These are phyloP conservation scores for Silurus asotus DNA, from an alignment of 2,113 vertebrate species.

Conservation along the genomic window DNA sequence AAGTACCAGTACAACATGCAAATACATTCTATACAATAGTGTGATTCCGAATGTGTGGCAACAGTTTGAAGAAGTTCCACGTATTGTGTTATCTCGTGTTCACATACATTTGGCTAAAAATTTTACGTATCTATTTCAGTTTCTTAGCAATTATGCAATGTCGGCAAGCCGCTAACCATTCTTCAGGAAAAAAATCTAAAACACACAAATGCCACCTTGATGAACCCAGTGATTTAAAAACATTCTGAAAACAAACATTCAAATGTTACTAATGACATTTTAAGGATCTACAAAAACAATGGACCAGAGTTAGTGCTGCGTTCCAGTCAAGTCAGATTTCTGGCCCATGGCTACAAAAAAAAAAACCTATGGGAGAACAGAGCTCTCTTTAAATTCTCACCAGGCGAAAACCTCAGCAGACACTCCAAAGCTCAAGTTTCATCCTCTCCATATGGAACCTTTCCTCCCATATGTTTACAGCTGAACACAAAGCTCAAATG, in stretches of 20 bases:
- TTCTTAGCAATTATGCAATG: neutral
- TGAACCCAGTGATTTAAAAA: neutral
- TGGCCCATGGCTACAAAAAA: neutral
- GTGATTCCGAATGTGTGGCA: neutral
- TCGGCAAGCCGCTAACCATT: neutral
- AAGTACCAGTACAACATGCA: neutral
- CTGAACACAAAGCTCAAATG: neutral
- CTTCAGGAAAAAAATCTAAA: neutral
- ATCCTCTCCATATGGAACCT: neutral
- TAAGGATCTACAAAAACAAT: conserved; percentile 11
- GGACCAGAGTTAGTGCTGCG: neutral
- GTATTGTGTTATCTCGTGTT: neutral
- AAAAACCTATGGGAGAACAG: neutral
- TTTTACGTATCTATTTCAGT: neutral
- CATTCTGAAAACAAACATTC: neutral
- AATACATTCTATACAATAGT: neutral
- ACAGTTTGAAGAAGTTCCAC: neutral
- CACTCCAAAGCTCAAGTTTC: conserved; percentile 8
- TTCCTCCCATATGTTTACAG: neutral
- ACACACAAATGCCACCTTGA: neutral
- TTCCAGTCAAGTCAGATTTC: conserved; percentile 34
- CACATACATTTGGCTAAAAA: neutral
- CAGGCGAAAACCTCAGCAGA: conserved; percentile 17
- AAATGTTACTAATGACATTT: neutral
- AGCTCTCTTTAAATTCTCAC: neutral